A percentile compares a stretch with the other conserved stretches of the same genome.
Conservation (phyloP, 2,888 invertebrate species). For the Tipula vernalis region DNA sequence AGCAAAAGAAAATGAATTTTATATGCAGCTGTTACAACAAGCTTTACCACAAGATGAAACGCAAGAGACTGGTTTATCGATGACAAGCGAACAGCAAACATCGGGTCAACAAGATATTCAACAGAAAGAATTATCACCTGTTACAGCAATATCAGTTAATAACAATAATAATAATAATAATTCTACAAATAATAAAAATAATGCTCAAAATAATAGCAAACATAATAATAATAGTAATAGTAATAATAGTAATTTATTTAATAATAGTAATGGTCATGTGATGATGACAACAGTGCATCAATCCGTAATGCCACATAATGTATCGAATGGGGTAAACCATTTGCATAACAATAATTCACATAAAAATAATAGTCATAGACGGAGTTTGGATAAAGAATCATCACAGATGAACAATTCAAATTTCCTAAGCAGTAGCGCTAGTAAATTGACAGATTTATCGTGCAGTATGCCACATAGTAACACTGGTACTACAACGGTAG, state of each 20-base stretch:
- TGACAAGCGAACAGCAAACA: constrained; percentile 14
- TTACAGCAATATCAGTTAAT: constrained; percentile 16
- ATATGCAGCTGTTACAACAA: constrained; percentile 81
- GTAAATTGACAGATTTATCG: neutral
- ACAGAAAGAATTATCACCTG: constrained; percentile 15
- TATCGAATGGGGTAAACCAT: constrained; percentile 7
- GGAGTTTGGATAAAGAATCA: constrained; percentile 28
- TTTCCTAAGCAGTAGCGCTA: neutral
- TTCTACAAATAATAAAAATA: constrained; percentile 21
- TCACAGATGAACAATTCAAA: constrained; percentile 15
- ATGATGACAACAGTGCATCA: constrained; percentile 4
- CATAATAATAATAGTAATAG: constrained; percentile 14
- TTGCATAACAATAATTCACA: constrained; percentile 14
- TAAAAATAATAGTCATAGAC: constrained; percentile 28
- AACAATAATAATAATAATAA: constrained; percentile 18
- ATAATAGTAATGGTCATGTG: constrained; percentile 19
- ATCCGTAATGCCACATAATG: neutral
- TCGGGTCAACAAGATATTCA: constrained; percentile 16
- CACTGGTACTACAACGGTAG: neutral
- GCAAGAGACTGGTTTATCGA: constrained; percentile 18
- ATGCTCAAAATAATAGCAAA: constrained; percentile 21
- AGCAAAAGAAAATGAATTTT: constrained; percentile 90
- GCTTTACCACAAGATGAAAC: constrained; percentile 59
- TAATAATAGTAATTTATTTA: constrained; percentile 13
- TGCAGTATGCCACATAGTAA: neutral